Percentiles rank a stretch among this genome's conserved stretches.
These are phyloP conservation scores for Malaclemys terrapin DNA, from an alignment of 2,113 vertebrate genomes.

Conservation along the genomic window DNA sequence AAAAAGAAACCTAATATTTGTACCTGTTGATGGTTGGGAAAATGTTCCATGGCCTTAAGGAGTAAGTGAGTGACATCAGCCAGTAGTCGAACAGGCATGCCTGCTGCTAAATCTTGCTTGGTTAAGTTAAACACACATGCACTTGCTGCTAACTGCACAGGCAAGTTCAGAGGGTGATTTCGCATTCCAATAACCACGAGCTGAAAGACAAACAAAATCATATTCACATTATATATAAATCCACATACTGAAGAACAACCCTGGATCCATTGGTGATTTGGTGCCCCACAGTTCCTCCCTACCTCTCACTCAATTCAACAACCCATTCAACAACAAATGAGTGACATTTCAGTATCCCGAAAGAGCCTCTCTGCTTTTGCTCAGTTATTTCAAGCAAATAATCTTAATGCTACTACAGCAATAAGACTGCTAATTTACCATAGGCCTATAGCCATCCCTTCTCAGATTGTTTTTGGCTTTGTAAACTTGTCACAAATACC, in stretches of 20 bases:
- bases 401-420: neutral
- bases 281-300: neutral
- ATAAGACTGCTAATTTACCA: neutral
- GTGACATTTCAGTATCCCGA: neutral
- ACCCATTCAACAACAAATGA: neutral
- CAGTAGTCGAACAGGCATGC: conserved; percentile 94
- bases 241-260: neutral
- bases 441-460: neutral
- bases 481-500: neutral
- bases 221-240: neutral
- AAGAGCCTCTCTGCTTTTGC: conserved; percentile 7
- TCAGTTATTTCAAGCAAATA: conserved; percentile 14
- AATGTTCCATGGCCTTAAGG: conserved; percentile 97
- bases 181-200: conserved; percentile 97
- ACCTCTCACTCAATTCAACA: neutral
- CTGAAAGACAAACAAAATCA: conserved; percentile 74
- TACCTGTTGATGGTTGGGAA: conserved; percentile 97
- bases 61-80: conserved; percentile 94
- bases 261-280: neutral
- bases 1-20: neutral
- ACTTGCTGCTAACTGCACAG: conserved; percentile 96
- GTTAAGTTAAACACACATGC: conserved; percentile 99
- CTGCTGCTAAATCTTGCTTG: conserved; percentile 95
- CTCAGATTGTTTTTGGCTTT: neutral
- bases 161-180: conserved; percentile 94